A percentile compares a stretch with the other conserved stretches of the same genome.
These are phyloP conservation scores for Argyresthia goedartella DNA, from an alignment of 2,888 invertebrate genomes.

Conservation along the genomic window DNA sequence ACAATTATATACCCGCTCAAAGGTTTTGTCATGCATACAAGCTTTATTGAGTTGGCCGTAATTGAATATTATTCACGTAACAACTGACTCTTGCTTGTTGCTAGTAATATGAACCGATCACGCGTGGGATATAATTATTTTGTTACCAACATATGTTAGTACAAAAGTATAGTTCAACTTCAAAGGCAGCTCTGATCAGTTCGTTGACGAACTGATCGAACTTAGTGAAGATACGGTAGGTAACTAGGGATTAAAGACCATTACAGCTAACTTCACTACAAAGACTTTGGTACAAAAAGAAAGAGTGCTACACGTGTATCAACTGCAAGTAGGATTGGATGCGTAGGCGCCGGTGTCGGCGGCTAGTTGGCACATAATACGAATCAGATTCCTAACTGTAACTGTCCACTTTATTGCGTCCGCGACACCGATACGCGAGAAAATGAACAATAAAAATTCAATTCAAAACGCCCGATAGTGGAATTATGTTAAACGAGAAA, in stretches of 20 bases:
- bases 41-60: constrained; percentile 13
- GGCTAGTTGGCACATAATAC: constrained; percentile 2
- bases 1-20: constrained; percentile 28
- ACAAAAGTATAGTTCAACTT: constrained; percentile 19
- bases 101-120: constrained; percentile 40
- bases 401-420: constrained; percentile 25
- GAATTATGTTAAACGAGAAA: constrained; percentile 29
- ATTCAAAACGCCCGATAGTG: constrained; percentile 29
- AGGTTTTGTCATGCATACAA: constrained; percentile 13
- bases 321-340: background rate
- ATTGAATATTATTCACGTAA: constrained; percentile 7
- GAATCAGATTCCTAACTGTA: constrained; percentile 59
- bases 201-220: constrained; percentile 8
- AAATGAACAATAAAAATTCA: constrained; percentile 47
- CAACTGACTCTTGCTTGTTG: constrained; percentile 20
- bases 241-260: constrained; percentile 10
- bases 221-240: constrained; percentile 7
- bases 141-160: constrained; percentile 4
- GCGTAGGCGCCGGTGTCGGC: constrained; percentile 26
- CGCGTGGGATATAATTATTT: constrained; percentile 26
- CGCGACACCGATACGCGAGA: constrained; percentile 32
- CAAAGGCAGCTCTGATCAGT: constrained; percentile 11
- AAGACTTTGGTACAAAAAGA: constrained; percentile 18
- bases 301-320: constrained; percentile 13
- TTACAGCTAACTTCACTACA: constrained; percentile 22